A percentile compares a stretch with the other conserved stretches of the same genome.
Evolutionary conservation across 92 coral and sea anemone genomes (phyloP).

Genomic region (Muricea muricata): DNA sequence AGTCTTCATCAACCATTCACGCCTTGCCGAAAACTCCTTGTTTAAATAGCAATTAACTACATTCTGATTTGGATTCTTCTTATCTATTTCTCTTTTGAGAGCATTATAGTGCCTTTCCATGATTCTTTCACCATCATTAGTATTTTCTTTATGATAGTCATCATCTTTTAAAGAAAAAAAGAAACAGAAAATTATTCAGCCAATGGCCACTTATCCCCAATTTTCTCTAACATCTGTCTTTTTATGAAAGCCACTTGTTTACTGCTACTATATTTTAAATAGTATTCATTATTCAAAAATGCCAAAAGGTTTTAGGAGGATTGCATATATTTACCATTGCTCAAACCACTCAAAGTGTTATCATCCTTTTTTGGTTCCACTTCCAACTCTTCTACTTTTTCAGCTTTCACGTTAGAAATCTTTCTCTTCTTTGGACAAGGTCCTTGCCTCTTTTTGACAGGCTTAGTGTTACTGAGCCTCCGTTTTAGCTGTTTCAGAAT

Average conservation of each 20-base stretch:
- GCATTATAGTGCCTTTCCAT: background rate
- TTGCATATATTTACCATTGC: background rate
- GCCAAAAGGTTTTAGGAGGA: no score
- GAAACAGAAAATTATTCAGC: background rate
- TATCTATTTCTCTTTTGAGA: background rate
- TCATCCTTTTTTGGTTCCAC: background rate
- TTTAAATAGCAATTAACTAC: background rate
- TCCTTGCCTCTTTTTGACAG: constrained; percentile 3
- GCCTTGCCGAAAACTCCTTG: background rate
- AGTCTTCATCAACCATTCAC: background rate
- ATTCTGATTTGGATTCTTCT: background rate
- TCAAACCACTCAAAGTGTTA: background rate
- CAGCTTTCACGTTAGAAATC: background rate
- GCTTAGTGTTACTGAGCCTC: constrained; percentile 12
- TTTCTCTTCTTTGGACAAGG: constrained; percentile 9
- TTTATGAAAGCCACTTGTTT: no score
- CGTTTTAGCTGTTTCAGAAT: background rate
- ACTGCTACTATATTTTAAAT: no score
- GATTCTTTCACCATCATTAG: background rate
- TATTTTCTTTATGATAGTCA: no score
- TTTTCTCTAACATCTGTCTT: no score
- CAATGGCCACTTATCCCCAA: background rate
- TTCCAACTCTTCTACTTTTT: background rate
- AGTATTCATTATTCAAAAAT: no score
- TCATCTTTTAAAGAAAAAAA: background rate